Evolutionary conservation across 2,797 vertebrate species (phyloP).

Genomic region (Neosilurus mollespiculum): DNA sequence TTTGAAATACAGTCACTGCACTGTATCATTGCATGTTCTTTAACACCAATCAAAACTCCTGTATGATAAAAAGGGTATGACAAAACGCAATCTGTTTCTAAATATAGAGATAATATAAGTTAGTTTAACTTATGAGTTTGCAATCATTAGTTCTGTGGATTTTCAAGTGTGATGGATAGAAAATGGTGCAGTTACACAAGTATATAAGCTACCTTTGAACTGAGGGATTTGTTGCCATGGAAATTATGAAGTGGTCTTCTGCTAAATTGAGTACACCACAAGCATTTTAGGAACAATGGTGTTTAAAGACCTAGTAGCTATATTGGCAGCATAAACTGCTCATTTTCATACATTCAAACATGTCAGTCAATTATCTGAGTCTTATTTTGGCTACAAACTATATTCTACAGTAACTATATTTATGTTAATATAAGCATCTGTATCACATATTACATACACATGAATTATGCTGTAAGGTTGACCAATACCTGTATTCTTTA

Average conservation of each 20-base stretch:
- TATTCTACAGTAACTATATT: background rate
- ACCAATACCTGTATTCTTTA: no score
- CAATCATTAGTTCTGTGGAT: background rate
- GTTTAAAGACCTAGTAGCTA: conserved; percentile 22
- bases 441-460: no score
- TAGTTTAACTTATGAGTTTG: background rate
- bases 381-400: background rate
- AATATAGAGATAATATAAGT: background rate
- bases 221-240: conserved; percentile 52
- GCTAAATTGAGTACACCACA: conserved; percentile 32
- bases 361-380: background rate
- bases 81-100: background rate
- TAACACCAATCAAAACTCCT: background rate
- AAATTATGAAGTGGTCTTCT: conserved; percentile 49
- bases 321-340: conserved; percentile 18
- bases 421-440: no score
- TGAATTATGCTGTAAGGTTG: no score
- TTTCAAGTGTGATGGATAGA: conserved; percentile 9
- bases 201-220: conserved; percentile 48
- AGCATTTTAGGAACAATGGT: conserved; percentile 29
- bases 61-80: background rate
- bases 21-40: background rate
- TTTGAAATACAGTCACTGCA: conserved; percentile 3
- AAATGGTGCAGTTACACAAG: conserved; percentile 4
- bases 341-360: background rate